phyloP scores from a whole-genome alignment of 2,797 vertebrate species.

The Sebastes steindachneri region DNA sequence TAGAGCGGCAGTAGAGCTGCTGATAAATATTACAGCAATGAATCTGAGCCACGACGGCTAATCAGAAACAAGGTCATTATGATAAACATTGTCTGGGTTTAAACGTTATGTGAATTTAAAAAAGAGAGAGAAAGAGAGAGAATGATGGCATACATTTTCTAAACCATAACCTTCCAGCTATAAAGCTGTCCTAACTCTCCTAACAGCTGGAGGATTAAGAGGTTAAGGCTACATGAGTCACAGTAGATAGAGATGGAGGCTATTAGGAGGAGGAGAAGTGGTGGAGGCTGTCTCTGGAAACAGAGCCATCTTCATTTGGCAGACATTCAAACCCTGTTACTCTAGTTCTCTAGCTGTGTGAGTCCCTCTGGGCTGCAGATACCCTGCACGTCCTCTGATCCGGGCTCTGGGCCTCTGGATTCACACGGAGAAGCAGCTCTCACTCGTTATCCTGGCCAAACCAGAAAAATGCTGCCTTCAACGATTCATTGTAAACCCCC shows the following conservation, averaged over 20 bases:
- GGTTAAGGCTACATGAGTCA: conserved; percentile 15
- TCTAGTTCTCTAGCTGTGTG: not conserved
- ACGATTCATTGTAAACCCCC: not conserved
- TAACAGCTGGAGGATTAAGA: conserved; percentile 25
- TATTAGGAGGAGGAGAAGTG: conserved; percentile 31
- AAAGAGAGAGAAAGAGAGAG: not conserved
- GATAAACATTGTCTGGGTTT: not conserved
- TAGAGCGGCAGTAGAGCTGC: conserved; percentile 17
- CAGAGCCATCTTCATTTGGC: conserved; percentile 53
- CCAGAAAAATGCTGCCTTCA: not conserved
- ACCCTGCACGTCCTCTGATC: conserved; percentile 31
- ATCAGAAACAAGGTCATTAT: conserved; percentile 3
- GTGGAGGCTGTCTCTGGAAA: conserved; percentile 31
- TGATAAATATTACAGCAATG: conserved; percentile 40
- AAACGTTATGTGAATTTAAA: not conserved
- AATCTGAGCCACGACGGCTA: not conserved
- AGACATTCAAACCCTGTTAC: conserved; percentile 29
- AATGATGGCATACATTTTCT: not conserved
- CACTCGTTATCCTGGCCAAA: not conserved
- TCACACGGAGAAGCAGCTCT: conserved; percentile 4
- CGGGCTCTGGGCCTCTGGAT: not conserved
- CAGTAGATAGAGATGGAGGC: conserved; percentile 42
- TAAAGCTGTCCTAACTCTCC: not conserved
- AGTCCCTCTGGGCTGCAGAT: conserved; percentile 28
- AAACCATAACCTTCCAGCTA: not conserved